These are phyloP conservation scores for Cheilosia pagana DNA, from an alignment of 2,888 invertebrate genomes.

Conservation along the genomic window DNA sequence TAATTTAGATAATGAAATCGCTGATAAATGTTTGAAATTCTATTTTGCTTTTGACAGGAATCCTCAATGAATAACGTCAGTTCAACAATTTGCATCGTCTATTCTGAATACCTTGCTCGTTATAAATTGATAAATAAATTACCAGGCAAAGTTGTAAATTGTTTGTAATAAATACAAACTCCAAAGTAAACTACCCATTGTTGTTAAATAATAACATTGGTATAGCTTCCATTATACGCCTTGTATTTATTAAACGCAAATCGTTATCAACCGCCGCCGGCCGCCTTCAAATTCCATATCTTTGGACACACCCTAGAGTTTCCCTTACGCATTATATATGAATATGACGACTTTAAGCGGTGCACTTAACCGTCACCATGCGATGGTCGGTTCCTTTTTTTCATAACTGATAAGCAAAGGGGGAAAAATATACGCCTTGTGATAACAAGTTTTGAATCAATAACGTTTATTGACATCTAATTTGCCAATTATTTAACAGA, in stretches of 20 bases:
- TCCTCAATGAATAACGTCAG: too few relatives aligned
- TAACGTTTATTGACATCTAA: conserved; percentile 36
- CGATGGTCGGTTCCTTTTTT: not conserved
- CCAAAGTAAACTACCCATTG: not conserved
- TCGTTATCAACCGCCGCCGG: conserved; percentile 24
- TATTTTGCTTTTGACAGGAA: too few relatives aligned
- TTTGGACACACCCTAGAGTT: conserved; percentile 12
- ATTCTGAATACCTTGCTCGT: too few relatives aligned
- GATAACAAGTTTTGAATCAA: conserved; percentile 1
- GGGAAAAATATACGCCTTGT: conserved; percentile 8
- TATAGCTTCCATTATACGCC: not conserved
- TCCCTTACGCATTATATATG: conserved; percentile 5
- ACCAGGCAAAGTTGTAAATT: too few relatives aligned
- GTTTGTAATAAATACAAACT: too few relatives aligned
- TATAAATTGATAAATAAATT: too few relatives aligned
- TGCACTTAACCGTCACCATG: not conserved
- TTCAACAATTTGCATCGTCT: too few relatives aligned
- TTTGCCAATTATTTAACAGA: conserved; percentile 37
- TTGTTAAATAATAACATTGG: not conserved
- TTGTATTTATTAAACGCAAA: not conserved
- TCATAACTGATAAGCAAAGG: not conserved
- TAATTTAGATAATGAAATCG: not conserved
- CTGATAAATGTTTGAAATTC: not conserved
- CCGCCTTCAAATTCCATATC: conserved; percentile 3
- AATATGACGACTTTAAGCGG: conserved; percentile 2